Percentiles rank a stretch among this genome's conserved stretches.
Conservation (phyloP, 2,113 vertebrate genomes). For the Procapra przewalskii region DNA sequence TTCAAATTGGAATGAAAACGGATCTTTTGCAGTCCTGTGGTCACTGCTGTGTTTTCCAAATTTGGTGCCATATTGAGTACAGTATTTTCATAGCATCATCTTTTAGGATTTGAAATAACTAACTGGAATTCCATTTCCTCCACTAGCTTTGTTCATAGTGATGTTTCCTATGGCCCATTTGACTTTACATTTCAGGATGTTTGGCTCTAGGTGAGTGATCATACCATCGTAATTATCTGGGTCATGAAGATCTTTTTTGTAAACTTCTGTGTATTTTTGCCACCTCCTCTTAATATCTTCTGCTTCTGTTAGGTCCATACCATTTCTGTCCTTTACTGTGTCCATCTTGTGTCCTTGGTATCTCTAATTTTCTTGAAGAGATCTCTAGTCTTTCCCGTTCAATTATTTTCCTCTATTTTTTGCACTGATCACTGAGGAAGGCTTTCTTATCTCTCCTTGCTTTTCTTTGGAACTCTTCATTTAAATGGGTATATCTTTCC, state of each 20-base stretch:
- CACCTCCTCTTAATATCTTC: neutral
- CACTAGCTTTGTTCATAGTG: neutral
- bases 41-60: neutral
- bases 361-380: neutral
- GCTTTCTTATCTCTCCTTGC: neutral
- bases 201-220: neutral
- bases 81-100: neutral
- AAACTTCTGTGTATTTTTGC: neutral
- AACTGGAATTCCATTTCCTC: neutral
- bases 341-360: neutral
- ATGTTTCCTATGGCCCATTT: neutral
- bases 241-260: accelerated
- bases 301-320: neutral
- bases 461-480: neutral
- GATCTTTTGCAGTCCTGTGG: neutral
- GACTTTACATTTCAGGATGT: neutral
- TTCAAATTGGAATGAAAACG: neutral
- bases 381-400: neutral
- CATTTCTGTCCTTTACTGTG: neutral
- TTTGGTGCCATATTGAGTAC: neutral
- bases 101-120: neutral
- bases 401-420: neutral
- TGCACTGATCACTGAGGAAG: neutral
- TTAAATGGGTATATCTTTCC: neutral
- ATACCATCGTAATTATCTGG: neutral